A percentile compares a stretch with the other conserved stretches of the same genome.
Conservation (phyloP, 2,888 invertebrate species). For the Leucophenga maculata region DNA sequence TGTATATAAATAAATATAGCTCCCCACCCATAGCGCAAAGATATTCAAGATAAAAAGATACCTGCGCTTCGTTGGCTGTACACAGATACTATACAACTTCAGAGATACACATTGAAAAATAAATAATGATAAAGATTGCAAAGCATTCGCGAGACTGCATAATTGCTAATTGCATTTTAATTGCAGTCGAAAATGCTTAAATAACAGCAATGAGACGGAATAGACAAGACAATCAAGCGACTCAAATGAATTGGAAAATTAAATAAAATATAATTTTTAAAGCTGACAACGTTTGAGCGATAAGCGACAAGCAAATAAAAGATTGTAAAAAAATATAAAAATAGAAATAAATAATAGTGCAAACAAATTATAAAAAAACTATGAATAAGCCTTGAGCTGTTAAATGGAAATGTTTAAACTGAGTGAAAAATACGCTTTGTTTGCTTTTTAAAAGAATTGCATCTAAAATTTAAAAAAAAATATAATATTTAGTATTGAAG, state of each 20-base stretch:
- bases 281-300: conserved; percentile 35
- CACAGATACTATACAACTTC: background rate
- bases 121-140: background rate
- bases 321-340: background rate
- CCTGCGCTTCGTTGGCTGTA: conserved; percentile 8
- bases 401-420: no score
- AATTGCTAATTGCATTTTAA: conserved; percentile 60
- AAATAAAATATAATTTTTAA: conserved; percentile 50
- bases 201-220: background rate
- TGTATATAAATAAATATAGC: no score
- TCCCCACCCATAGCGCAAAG: background rate
- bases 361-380: conserved; percentile 4
- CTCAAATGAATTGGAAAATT: conserved; percentile 46
- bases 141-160: conserved; percentile 32
- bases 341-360: background rate
- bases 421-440: no score
- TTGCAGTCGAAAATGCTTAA: conserved; percentile 36
- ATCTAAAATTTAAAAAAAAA: no score
- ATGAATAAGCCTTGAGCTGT: background rate
- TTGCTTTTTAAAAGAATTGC: background rate
- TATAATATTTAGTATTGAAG: no score
- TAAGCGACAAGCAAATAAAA: background rate
- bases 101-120: background rate
- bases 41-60: conserved; percentile 22
- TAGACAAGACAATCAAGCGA: background rate